phyloP scores from a whole-genome alignment of 2,888 invertebrate species.

The Linnaemya vulpina region DNA sequence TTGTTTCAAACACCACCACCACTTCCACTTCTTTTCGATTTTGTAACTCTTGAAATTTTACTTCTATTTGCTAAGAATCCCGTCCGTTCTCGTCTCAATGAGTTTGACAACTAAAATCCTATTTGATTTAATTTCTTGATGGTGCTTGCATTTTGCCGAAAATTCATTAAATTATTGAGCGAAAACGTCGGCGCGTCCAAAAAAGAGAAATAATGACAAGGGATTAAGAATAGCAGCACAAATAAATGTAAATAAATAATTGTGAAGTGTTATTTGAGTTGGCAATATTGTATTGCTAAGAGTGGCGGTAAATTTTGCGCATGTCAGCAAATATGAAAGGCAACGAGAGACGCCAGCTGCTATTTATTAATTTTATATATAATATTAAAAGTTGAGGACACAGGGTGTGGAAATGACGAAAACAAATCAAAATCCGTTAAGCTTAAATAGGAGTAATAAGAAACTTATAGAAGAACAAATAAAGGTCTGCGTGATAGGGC shows the following conservation, averaged over 20 bases:
- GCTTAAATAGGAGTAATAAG: constrained; percentile 6
- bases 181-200: constrained; percentile 36
- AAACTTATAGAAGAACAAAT: background rate
- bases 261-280: constrained; percentile 42
- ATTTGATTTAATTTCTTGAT: constrained; percentile 54
- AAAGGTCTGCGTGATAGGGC: too few species aligned
- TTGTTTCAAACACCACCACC: constrained; percentile 61
- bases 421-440: constrained; percentile 16
- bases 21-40: constrained; percentile 53
- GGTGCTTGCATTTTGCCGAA: constrained; percentile 51
- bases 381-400: constrained; percentile 52
- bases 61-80: constrained; percentile 24
- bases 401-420: constrained; percentile 74
- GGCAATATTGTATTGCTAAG: constrained; percentile 60
- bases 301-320: constrained; percentile 76
- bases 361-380: constrained; percentile 12
- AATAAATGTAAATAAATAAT: constrained; percentile 17
- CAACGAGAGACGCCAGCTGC: constrained; percentile 27
- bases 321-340: constrained; percentile 76
- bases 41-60: constrained; percentile 34
- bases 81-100: constrained; percentile 71
- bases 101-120: constrained; percentile 73
- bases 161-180: constrained; percentile 44
- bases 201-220: constrained; percentile 15
- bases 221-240: constrained; percentile 5